phyloP scores from a whole-genome alignment of 2,888 invertebrate genomes.

The Helicoverpa assulta region DNA sequence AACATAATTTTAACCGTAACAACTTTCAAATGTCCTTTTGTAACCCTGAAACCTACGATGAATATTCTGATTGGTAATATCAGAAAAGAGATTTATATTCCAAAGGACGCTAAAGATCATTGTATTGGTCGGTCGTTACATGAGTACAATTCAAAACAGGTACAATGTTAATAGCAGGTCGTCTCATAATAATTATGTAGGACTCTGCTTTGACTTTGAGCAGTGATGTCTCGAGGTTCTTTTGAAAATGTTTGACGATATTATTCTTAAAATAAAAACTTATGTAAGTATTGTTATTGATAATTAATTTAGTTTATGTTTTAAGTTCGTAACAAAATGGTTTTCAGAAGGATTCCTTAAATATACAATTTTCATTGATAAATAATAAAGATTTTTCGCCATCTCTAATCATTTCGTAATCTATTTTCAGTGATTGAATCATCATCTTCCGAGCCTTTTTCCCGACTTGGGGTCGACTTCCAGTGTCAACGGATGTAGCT shows the following conservation, averaged over 20 bases:
- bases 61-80: slow-evolving; percentile 29
- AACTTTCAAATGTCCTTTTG: not conserved
- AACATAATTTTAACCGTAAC: not conserved
- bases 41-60: slow-evolving; percentile 16
- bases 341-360: too few species aligned
- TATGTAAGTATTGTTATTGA: not conserved
- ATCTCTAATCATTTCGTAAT: too few species aligned
- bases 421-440: too few species aligned
- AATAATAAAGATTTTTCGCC: too few species aligned
- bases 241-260: not conserved
- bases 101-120: slow-evolving; percentile 7
- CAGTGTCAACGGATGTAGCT: too few species aligned
- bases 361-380: too few species aligned
- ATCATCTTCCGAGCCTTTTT: too few species aligned
- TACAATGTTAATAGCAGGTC: not conserved
- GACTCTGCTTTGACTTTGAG: slow-evolving; percentile 8
- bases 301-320: too few species aligned
- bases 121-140: slow-evolving; percentile 1
- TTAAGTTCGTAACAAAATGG: too few species aligned
- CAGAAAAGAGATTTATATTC: slow-evolving; percentile 11
- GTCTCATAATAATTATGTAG: not conserved
- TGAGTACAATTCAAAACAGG: slow-evolving; percentile 9
- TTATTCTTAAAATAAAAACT: not conserved
- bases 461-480: too few species aligned
- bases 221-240: not conserved